phyloP scores from a whole-genome alignment of 2,888 invertebrate genomes.

The Macrophya alboannulata region DNA sequence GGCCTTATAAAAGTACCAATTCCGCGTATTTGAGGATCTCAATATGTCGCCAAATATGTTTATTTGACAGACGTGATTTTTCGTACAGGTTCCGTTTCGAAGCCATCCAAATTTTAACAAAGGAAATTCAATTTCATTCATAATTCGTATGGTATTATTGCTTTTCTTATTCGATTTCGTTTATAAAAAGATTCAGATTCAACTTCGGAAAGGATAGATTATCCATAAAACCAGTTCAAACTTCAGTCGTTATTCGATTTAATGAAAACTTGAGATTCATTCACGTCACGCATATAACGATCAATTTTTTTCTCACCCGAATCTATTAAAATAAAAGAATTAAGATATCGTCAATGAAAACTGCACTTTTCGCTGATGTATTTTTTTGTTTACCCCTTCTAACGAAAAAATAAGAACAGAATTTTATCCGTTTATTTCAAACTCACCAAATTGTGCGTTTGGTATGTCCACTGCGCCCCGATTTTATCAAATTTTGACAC shows the following conservation, averaged over 20 bases:
- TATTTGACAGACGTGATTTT: slow-evolving; percentile 3
- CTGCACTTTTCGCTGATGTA: neutral
- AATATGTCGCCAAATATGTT: neutral
- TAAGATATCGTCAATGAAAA: neutral
- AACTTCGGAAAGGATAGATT: neutral
- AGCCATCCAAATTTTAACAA: neutral
- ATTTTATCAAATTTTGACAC: neutral
- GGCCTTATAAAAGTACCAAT: neutral
- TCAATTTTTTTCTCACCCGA: neutral
- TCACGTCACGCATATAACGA: neutral
- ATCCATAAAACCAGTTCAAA: neutral
- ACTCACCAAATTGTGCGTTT: neutral
- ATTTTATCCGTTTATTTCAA: neutral
- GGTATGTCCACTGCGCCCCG: neutral
- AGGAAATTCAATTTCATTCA: neutral
- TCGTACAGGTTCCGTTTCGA: neutral
- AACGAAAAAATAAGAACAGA: too few relatives aligned
- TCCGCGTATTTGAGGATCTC: neutral
- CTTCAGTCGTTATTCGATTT: neutral
- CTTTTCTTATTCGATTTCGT: neutral
- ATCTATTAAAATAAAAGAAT: neutral
- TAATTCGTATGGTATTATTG: neutral
- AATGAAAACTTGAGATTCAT: neutral
- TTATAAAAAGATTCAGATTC: neutral
- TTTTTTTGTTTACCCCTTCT: neutral